Conservation (phyloP, 2,888 invertebrate genomes). For the Hirtodrosophila confusa region DNA sequence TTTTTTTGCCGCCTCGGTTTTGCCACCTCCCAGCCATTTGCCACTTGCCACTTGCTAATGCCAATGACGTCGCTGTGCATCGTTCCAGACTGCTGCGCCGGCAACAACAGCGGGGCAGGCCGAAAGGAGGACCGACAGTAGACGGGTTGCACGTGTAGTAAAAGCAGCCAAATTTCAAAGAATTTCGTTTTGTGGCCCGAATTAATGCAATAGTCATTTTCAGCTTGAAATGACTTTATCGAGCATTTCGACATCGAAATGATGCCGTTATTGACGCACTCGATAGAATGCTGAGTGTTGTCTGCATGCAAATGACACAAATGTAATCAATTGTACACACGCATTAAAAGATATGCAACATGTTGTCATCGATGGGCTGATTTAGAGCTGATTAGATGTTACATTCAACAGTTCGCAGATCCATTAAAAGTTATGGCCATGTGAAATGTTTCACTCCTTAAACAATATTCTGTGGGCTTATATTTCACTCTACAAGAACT, state of each 20-base stretch:
- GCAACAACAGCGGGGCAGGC: slow-evolving; percentile 32
- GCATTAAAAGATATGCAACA: slow-evolving; percentile 36
- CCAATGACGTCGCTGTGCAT: slow-evolving; percentile 60
- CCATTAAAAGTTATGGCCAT: too few species aligned
- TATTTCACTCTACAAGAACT: too few species aligned
- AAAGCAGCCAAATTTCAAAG: slow-evolving; percentile 29
- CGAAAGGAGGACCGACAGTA: background rate
- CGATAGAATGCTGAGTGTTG: slow-evolving; percentile 34
- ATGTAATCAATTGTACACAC: slow-evolving; percentile 42
- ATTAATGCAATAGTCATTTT: slow-evolving; percentile 65
- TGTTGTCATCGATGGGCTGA: slow-evolving; percentile 25
- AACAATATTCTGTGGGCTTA: too few species aligned
- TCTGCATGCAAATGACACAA: slow-evolving; percentile 52
- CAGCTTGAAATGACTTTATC: slow-evolving; percentile 62
- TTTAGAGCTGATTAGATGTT: slow-evolving; percentile 17
- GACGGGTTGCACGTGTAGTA: slow-evolving; percentile 36
- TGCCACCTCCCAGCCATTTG: background rate
- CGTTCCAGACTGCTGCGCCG: slow-evolving; percentile 65
- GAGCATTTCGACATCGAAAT: slow-evolving; percentile 43
- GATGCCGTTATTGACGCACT: slow-evolving; percentile 48
- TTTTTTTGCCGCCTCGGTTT: background rate
- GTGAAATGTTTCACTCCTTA: too few species aligned
- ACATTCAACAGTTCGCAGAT: slow-evolving; percentile 14
- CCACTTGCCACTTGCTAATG: slow-evolving; percentile 37
- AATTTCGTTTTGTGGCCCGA: slow-evolving; percentile 47